Base-by-base conservation (phyloP, 2,113 vertebrate genomes). In the Mus spicilegus region DNA sequence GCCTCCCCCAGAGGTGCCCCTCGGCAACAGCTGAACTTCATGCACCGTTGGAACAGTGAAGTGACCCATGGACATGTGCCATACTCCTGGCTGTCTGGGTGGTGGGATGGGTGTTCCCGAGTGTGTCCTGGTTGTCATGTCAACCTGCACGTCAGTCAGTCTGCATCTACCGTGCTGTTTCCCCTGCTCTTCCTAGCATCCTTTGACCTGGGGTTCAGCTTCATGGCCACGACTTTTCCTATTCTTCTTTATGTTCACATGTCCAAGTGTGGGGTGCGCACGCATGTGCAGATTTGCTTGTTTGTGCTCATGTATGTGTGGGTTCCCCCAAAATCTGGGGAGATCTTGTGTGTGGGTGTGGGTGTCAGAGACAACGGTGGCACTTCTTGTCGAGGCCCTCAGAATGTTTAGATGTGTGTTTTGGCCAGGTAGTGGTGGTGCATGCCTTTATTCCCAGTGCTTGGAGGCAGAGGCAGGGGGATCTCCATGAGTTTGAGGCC, bases 181-280 rank as follows among this genome's bases (percentile, higher is more conserved):
- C 12, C 26, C 95, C 36, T 75, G 36, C n/a, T 96, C 69, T 96
- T 97, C 73, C 86, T 90, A 28, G 63, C 49, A 65, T 86, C 7
- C 42, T 96, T 82, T 93, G 86, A 77, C 90, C 51, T 12, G 28
- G 63, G 30, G n/a, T 77, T 91, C 33, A 67, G n/a, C 30, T 75
- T 87, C 65, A 58, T 3, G 1, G 20, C 46, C 28, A 0, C 11
- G 76, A 36, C 63, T 58, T 67, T 67, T 49, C 33, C 28, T 86
- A 5, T 49, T 17, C 49, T 46, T 46, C 77, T 76, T 28, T 49
- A 8, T n/a, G 20, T 82, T 22, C 20, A 58, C 19, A n/a, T 58
- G 78, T 82, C 58, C 36, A 61, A 1, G 22, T 39, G 22, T 39
- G 56, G 54, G 12, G 36, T 61, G 12, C 9, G 20, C 36, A n/a